A percentile compares a stretch with the other conserved stretches of the same genome.
Evolutionary conservation across 2,888 invertebrate genomes (phyloP).

Genomic region (Alviniconcha strummeri): DNA sequence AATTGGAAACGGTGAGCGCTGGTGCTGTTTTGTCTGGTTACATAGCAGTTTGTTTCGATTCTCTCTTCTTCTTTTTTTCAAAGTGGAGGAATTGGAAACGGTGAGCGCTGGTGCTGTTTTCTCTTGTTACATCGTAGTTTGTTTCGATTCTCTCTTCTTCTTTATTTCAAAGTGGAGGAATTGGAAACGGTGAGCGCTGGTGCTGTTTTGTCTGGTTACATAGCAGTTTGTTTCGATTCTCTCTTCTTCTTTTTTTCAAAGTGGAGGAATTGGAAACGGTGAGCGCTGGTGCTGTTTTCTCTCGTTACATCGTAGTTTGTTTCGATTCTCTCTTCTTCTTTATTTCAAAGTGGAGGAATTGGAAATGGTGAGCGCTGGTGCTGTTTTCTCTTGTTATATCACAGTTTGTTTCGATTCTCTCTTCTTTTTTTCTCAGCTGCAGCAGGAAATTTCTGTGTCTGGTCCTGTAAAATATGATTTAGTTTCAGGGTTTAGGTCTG

Average conservation of each 20-base stretch:
- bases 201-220: neutral
- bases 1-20: conserved; percentile 53
- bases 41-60: neutral
- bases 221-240: too few relatives aligned
- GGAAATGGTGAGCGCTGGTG: conserved; percentile 48
- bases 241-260: too few relatives aligned
- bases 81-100: conserved; percentile 54
- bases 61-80: too few relatives aligned
- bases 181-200: conserved; percentile 51
- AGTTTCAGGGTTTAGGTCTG: too few relatives aligned
- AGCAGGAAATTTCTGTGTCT: too few relatives aligned
- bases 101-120: conserved; percentile 41
- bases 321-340: too few relatives aligned
- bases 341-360: conserved; percentile 56
- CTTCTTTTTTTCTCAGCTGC: too few relatives aligned
- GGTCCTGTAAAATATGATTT: too few relatives aligned
- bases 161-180: conserved; percentile 55
- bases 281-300: conserved; percentile 18
- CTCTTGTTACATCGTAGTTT: neutral
- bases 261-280: conserved; percentile 58
- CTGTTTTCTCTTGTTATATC: neutral
- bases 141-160: too few relatives aligned
- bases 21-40: neutral
- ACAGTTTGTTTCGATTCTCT: too few relatives aligned
- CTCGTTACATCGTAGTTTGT: neutral